A percentile compares a stretch with the other conserved stretches of the same genome.
Conservation (phyloP, 2,797 vertebrate genomes). For the Pelochelys cantorii region DNA sequence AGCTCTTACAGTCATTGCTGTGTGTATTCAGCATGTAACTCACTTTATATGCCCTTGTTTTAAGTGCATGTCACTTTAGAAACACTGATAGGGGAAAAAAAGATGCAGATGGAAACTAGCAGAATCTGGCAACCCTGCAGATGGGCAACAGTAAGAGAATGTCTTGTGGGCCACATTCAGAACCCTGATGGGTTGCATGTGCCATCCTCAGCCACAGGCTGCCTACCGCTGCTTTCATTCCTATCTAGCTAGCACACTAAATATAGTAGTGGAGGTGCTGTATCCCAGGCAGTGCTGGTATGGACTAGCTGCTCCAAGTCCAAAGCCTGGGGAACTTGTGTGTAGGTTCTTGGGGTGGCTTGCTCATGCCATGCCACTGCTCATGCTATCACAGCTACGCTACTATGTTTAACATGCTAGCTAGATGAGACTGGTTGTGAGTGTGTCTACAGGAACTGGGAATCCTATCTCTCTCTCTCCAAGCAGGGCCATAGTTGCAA, state of each 20-base stretch:
- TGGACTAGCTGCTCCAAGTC: neutral
- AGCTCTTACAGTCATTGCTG: too few species aligned
- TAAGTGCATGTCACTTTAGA: too few species aligned
- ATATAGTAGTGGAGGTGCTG: neutral
- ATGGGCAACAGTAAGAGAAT: too few species aligned
- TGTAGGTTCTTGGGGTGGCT: neutral
- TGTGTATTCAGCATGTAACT: too few species aligned
- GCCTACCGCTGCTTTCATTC: neutral
- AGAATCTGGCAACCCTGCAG: too few species aligned
- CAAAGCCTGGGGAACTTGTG: neutral
- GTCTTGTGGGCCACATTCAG: too few species aligned
- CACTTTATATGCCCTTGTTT: too few species aligned
- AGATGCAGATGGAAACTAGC: too few species aligned
- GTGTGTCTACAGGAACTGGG: neutral
- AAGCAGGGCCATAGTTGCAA: neutral
- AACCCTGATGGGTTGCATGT: too few species aligned
- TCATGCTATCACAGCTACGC: neutral
- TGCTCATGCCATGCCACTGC: neutral
- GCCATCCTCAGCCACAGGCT: too few species aligned
- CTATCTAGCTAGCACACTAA: neutral
- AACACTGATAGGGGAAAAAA: too few species aligned
- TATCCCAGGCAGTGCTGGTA: neutral
- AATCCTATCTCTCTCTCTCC: neutral
- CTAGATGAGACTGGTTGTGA: neutral
- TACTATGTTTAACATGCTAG: neutral